Percentiles rank a stretch among this genome's conserved stretches.
These are phyloP conservation scores for Drosophila triauraria DNA, from an alignment of 1,140 invertebrate species.

Conservation along the genomic window DNA sequence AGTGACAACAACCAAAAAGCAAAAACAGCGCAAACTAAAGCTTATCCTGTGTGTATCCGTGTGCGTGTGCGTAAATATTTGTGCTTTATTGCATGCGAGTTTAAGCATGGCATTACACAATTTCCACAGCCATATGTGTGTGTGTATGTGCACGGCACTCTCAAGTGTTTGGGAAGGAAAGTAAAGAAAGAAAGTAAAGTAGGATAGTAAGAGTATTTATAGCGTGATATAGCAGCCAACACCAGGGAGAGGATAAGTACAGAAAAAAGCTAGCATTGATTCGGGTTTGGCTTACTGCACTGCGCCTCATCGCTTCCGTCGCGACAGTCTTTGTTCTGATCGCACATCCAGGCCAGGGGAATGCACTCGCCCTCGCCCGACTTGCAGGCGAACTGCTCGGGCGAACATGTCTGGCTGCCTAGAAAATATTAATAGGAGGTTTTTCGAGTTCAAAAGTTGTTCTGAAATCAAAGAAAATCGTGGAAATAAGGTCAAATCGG, in stretches of 20 bases:
- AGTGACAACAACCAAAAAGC: conserved; percentile 39
- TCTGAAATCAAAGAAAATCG: not conserved
- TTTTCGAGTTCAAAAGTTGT: not conserved
- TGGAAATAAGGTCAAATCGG: not conserved
- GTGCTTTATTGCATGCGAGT: conserved; percentile 55
- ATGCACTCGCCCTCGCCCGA: conserved; percentile 92
- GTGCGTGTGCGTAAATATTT: conserved; percentile 67
- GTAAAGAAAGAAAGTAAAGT: conserved; percentile 15
- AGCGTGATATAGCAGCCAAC: conserved; percentile 21
- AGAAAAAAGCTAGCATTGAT: conserved; percentile 23
- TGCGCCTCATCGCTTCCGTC: conserved; percentile 95
- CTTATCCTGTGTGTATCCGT: conserved; percentile 22
- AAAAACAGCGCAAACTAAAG: conserved; percentile 55
- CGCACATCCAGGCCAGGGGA: conserved; percentile 96
- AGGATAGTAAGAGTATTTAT: conserved; percentile 7
- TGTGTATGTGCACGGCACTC: conserved; percentile 7
- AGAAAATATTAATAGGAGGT: conserved; percentile 76
- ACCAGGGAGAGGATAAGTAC: conserved; percentile 21
- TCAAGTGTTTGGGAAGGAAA: conserved; percentile 22
- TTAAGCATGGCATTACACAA: conserved; percentile 58
- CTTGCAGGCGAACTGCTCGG: conserved; percentile 94
- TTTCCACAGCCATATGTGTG: conserved; percentile 41
- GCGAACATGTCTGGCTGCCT: conserved; percentile 91
- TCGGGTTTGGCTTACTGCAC: conserved; percentile 91
- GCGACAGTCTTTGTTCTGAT: conserved; percentile 93